A percentile compares a stretch with the other conserved stretches of the same genome.
These are phyloP conservation scores for Tonatia bakeri DNA, from an alignment of 2,113 vertebrate species.

Conservation along the genomic window DNA sequence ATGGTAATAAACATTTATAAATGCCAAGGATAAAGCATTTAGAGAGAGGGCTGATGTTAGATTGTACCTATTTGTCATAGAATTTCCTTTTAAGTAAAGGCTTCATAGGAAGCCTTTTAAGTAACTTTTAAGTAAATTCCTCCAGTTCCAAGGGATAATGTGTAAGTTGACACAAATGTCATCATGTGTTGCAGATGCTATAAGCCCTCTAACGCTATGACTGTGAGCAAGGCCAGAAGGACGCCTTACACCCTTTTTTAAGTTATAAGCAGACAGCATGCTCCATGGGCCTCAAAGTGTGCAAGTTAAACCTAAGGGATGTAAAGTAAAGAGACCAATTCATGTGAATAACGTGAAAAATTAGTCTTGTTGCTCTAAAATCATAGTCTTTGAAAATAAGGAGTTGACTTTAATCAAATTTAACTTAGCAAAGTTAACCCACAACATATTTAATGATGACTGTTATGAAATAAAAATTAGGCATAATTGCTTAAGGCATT, in stretches of 20 bases:
- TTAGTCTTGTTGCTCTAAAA: neutral
- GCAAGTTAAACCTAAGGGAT: neutral
- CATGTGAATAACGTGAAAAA: neutral
- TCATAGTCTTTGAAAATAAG: neutral
- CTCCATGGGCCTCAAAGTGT: neutral
- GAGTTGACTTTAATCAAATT: neutral
- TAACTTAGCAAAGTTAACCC: neutral
- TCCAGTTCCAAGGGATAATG: constrained; percentile 55
- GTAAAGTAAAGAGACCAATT: neutral
- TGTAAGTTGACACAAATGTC: constrained; percentile 61
- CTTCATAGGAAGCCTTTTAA: constrained; percentile 54
- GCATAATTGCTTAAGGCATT: neutral
- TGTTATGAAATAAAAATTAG: neutral
- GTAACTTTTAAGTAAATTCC: constrained; percentile 73
- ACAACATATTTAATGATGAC: neutral
- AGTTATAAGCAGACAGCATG: neutral
- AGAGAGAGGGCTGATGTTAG: constrained; percentile 43
- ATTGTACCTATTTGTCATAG: constrained; percentile 64
- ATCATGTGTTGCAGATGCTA: constrained; percentile 57
- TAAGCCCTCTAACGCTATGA: neutral
- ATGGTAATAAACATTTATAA: constrained; percentile 64
- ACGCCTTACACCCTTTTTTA: neutral
- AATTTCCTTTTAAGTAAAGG: constrained; percentile 43
- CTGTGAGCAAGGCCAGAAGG: neutral
- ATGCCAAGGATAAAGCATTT: constrained; percentile 66